phyloP scores from a whole-genome alignment of 2,888 invertebrate species.

The Sturmia bella region DNA sequence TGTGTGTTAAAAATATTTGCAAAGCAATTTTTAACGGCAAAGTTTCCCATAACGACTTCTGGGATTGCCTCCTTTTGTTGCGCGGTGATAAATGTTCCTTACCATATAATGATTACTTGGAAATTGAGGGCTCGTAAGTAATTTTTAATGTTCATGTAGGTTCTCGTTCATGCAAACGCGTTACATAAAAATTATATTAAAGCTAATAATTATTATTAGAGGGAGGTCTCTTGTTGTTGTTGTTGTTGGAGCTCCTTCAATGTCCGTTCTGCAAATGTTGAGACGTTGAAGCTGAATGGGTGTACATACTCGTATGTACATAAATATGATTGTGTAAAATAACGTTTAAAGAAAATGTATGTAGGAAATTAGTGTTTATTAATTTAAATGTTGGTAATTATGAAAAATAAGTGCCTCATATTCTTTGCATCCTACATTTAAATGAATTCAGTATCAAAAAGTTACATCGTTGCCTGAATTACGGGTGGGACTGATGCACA shows the following conservation, averaged over 20 bases:
- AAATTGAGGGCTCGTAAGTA: slow-evolving; percentile 52
- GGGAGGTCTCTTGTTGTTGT: slow-evolving; percentile 39
- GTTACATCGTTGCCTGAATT: too few relatives aligned
- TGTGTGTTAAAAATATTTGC: too few relatives aligned
- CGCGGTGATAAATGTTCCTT: not conserved
- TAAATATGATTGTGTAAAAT: not conserved
- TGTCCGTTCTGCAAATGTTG: not conserved
- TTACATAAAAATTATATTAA: slow-evolving; percentile 26
- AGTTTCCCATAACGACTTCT: not conserved
- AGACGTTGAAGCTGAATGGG: slow-evolving; percentile 7
- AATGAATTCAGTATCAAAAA: too few relatives aligned
- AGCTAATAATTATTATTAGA: slow-evolving; percentile 54
- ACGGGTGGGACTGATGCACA: too few relatives aligned
- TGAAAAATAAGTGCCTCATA: not conserved
- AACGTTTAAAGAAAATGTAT: slow-evolving; percentile 41
- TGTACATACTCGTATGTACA: too few relatives aligned
- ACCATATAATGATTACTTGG: slow-evolving; percentile 33
- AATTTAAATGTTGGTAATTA: slow-evolving; percentile 58
- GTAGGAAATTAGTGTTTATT: slow-evolving; percentile 52
- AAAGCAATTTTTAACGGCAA: too few relatives aligned
- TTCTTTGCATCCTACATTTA: too few relatives aligned
- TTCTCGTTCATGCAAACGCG: slow-evolving; percentile 19
- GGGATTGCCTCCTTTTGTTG: not conserved
- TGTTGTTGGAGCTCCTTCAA: slow-evolving; percentile 3
- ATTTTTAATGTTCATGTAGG: slow-evolving; percentile 51